phyloP scores from a whole-genome alignment of 2,113 vertebrate genomes.

The Nothocercus julius region DNA sequence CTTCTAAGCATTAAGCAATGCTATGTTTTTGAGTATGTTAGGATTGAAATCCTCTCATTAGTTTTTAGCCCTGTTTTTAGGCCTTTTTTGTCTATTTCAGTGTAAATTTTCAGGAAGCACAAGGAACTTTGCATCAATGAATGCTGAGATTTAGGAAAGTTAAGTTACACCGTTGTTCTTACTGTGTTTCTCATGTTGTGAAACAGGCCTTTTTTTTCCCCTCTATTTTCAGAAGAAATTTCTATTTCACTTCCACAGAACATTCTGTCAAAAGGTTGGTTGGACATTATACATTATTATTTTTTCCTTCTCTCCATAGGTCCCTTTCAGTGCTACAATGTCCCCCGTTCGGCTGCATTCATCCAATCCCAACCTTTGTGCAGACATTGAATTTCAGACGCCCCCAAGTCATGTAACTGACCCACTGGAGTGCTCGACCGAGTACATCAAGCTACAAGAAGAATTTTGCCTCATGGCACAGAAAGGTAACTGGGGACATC shows the following conservation, averaged over 20 bases:
- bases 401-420: constrained; percentile 86
- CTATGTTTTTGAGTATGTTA: neutral
- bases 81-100: neutral
- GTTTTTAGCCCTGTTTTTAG: neutral
- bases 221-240: neutral
- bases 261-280: neutral
- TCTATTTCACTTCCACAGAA: neutral
- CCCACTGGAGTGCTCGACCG: constrained; percentile 86
- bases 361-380: constrained; percentile 97
- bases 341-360: constrained; percentile 93
- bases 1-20: neutral
- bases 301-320: constrained; percentile 75
- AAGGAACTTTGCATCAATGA: neutral
- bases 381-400: constrained; percentile 92
- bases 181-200: neutral
- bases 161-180: neutral
- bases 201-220: neutral
- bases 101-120: neutral
- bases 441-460: constrained; percentile 97
- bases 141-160: neutral
- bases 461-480: constrained; percentile 97
- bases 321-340: constrained; percentile 93
- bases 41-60: neutral
- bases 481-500: constrained; percentile 84
- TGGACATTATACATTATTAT: neutral